Base-by-base conservation (phyloP, 2,888 invertebrate genomes). In the Anorthoa munda region DNA sequence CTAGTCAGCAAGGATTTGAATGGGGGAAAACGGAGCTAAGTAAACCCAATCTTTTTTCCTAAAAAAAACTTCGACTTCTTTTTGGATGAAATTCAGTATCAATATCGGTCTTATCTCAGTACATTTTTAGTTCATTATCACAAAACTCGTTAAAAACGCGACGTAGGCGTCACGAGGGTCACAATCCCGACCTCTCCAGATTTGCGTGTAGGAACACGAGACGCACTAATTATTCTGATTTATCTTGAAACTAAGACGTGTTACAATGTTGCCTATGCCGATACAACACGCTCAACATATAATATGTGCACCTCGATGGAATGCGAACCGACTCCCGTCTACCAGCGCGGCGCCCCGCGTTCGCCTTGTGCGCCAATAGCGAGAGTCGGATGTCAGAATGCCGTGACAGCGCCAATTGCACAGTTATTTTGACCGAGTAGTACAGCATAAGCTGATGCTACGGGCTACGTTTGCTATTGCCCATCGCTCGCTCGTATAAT, bases 161-260 rank as follows among this genome's bases (percentile, higher is more conserved):
- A 39, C 69, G 17, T 39, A 26, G 45, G 11, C 17, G 58, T 70
- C 69, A 70, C 23, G 12, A 55, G 60, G 74, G 77, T 77, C 81
- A 60, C 12, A 69, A 17, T 17, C 39, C 45, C 53, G 72, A 81
- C 75, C 77, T 75, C 61, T 53, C 46, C 39, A 13, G 31, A 48
- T 72, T 63, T 69, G 75, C 75, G 72, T 75, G 63, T 66, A 61
- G 31, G 21, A 66, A 79, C 69, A 79, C 53, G 81, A 55, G 64
- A 51, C 60, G 9, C 7, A 55, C 67, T 18, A 66, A 26, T 46
- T 69, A 31, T 64, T 71, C 17, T 15, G 31, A 39, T 55, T 66
- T 72, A 69, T 72, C 68, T 66, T n/a, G 13, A 12, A 46, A 51
- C 15, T 58, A 26, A 67, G 60, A 15, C 23, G 58, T 21, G 75